Percentiles rank a stretch among this genome's conserved stretches.
These are phyloP conservation scores for Drosophila falleni DNA, from an alignment of 2,888 invertebrate genomes.

Conservation along the genomic window DNA sequence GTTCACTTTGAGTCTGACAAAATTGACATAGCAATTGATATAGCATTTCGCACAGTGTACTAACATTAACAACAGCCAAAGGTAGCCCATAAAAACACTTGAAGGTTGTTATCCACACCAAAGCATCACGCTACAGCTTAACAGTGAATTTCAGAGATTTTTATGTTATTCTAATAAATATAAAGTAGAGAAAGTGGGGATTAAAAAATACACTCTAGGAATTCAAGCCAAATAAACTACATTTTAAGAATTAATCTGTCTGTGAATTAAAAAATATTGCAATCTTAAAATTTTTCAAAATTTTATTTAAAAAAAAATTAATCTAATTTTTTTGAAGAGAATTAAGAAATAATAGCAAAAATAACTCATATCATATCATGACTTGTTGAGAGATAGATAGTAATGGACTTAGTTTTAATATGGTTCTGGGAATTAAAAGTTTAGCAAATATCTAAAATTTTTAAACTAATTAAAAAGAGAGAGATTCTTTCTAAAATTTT, in stretches of 20 bases:
- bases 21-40: background rate
- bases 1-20: background rate
- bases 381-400: no score
- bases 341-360: no score
- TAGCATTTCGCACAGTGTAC: slow-evolving; percentile 43
- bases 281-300: no score
- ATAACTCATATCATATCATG: no score
- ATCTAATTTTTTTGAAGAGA: no score
- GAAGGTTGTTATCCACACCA: slow-evolving; percentile 61
- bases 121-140: slow-evolving; percentile 18
- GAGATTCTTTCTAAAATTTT: no score
- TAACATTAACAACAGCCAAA: slow-evolving; percentile 17
- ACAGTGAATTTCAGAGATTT: background rate
- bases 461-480: no score
- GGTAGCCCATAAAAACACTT: slow-evolving; percentile 38
- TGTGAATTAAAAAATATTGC: no score
- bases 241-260: background rate
- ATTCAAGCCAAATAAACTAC: background rate
- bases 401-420: background rate
- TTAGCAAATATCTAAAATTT: background rate
- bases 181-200: background rate
- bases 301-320: no score
- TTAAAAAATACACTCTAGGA: background rate
- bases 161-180: background rate
- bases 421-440: background rate